These are phyloP conservation scores for Paelopatides confundens DNA, from an alignment of 53 echinoderm and acorn worm genomes.

Conservation along the genomic window DNA sequence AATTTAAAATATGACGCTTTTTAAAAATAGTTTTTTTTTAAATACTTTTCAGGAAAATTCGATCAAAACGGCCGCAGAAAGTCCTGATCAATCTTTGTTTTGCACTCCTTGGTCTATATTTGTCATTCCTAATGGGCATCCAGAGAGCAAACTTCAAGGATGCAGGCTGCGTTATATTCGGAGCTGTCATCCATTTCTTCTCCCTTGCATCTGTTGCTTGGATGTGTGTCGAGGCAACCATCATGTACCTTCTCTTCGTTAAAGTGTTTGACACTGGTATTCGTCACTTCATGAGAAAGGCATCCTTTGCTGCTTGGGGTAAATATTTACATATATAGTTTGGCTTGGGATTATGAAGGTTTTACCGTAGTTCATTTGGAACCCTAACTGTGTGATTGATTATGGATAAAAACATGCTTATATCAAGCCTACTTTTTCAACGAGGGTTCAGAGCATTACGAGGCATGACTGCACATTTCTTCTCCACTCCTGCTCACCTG, in stretches of 20 bases:
- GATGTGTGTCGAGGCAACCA: background rate
- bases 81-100: constrained; percentile 74
- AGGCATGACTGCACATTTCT: no score
- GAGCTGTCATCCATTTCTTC: constrained; percentile 80
- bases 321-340: no score
- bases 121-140: constrained; percentile 74
- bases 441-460: no score
- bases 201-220: constrained; percentile 58
- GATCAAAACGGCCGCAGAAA: constrained; percentile 75
- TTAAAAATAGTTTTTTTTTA: no score
- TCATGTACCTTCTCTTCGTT: constrained; percentile 12
- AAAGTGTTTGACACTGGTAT: background rate
- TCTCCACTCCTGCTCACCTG: no score
- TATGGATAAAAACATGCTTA: no score
- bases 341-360: no score
- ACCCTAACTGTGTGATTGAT: no score
- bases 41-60: constrained; percentile 67
- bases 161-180: constrained; percentile 71
- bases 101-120: constrained; percentile 72
- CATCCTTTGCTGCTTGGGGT: constrained; percentile 79
- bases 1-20: no score
- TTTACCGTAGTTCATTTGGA: no score
- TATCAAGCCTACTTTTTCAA: no score
- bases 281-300: constrained; percentile 36
- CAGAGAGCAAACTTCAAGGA: constrained; percentile 41